Conservation (phyloP, 2,797 vertebrate genomes). For the Malacoctenus gilli region DNA sequence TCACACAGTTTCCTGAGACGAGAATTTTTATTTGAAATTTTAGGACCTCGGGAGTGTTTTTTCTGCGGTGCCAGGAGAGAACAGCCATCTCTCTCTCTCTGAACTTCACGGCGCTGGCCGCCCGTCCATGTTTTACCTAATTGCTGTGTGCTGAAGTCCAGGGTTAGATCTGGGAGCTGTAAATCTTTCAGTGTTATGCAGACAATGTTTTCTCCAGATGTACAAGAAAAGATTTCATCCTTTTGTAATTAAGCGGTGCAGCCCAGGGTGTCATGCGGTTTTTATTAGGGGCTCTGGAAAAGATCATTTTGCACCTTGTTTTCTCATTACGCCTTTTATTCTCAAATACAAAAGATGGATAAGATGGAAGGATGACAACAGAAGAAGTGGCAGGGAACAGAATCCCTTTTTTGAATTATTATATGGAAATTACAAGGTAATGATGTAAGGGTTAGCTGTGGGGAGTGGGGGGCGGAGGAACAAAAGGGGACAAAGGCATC, state of each 20-base stretch:
- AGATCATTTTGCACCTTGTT: constrained; percentile 82
- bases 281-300: constrained; percentile 81
- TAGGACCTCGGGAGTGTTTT: constrained; percentile 44
- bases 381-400: constrained; percentile 55
- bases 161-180: constrained; percentile 80
- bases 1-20: constrained; percentile 37
- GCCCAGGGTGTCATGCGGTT: constrained; percentile 83
- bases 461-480: constrained; percentile 51
- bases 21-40: constrained; percentile 61
- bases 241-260: constrained; percentile 87
- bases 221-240: constrained; percentile 86
- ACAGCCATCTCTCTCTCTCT: constrained; percentile 53
- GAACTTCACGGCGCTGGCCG: constrained; percentile 68
- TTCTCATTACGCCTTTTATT: constrained; percentile 82
- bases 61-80: constrained; percentile 38
- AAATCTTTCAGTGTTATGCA: constrained; percentile 83
- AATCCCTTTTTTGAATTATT: constrained; percentile 65
- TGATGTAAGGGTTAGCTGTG: constrained; percentile 68
- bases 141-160: constrained; percentile 78
- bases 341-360: constrained; percentile 66
- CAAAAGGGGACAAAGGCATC: constrained; percentile 59
- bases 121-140: constrained; percentile 81
- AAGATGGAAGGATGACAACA: constrained; percentile 65
- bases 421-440: constrained; percentile 69
- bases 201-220: constrained; percentile 87